Base-by-base conservation (phyloP, 2,113 vertebrate species). In the Chaenogobius annularis region DNA sequence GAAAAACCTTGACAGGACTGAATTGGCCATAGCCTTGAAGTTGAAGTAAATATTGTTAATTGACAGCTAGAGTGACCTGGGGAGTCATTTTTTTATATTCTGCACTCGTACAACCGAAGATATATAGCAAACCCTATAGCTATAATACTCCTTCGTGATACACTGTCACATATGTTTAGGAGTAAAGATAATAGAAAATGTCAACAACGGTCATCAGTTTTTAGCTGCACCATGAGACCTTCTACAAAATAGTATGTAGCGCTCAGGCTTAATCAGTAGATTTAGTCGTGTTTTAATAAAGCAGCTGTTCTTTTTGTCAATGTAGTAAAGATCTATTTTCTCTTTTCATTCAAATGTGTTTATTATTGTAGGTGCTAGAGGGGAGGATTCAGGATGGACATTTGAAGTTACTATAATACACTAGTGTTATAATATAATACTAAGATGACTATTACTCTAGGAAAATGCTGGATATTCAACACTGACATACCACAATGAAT, bases 31-130 rank as follows among this genome's bases (percentile, higher is more conserved):
- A 10, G 61, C 58, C 58, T 63, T 40, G 35, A 40, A 43, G 10
- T 11, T n/a, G 61, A 63, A 63, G 35, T 40, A 40, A 63, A 40
- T 63, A 63, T 40, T 63, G 61, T n/a, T 40, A 35, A 40, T 43
- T 62, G 59, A 62, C 59, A 40, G 59, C 31, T 0, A 14, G 1
- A 8, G 40, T 63, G 35, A 63, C 35, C 61, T 10, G 61, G 17
- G 3, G 9, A n/a, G 35, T n/a, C 17, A 40, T 5, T 23, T 26
- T 23, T 56, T 26, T 26, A 31, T 22, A 22, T 23, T 10, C 17
- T n/a, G 61, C 35, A 40, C 17, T 40, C 3, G 17, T 40, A n/a
- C 4, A 40, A 20, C 35, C 17, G 5, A 40, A 63, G 61, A 63
- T 35, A 19, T 40, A 63, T 3, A 17, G 9, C 35, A 63, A 63